These are phyloP conservation scores for Ariopsis seemanni DNA, from an alignment of 2,113 vertebrate species.

Conservation along the genomic window DNA sequence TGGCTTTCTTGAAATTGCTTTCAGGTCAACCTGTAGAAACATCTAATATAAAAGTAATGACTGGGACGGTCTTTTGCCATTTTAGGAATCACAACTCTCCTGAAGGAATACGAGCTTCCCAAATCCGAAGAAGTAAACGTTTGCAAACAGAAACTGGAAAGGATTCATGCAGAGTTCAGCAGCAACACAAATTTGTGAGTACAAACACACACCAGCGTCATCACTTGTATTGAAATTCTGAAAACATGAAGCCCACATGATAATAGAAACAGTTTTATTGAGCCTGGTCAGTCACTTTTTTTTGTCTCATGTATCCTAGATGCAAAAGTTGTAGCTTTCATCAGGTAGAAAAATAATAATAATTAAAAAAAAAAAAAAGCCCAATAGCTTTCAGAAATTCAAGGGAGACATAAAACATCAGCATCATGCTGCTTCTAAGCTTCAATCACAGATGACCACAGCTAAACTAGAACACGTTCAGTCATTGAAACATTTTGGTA, in stretches of 20 bases:
- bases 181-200: constrained; percentile 78
- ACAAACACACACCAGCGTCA: not conserved
- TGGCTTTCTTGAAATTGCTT: not conserved
- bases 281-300: constrained; percentile 60
- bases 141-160: constrained; percentile 88
- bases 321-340: constrained; percentile 70
- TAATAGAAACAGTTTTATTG: constrained; percentile 70
- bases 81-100: constrained; percentile 85
- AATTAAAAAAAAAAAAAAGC: constrained; percentile 54
- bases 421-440: constrained; percentile 57
- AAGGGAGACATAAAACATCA: constrained; percentile 59
- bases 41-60: not conserved
- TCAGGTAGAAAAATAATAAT: constrained; percentile 77
- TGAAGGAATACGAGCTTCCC: constrained; percentile 87
- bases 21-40: not conserved
- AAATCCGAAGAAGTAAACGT: constrained; percentile 79
- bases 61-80: not conserved
- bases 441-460: constrained; percentile 58
- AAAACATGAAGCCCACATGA: not conserved
- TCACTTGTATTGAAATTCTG: not conserved
- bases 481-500: constrained; percentile 15
- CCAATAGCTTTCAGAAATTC: constrained; percentile 67
- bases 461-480: constrained; percentile 50
- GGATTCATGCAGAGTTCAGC: constrained; percentile 84
- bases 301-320: constrained; percentile 68